Base-by-base conservation (phyloP, 2,113 vertebrate species). In the Centropus bengalensis region DNA sequence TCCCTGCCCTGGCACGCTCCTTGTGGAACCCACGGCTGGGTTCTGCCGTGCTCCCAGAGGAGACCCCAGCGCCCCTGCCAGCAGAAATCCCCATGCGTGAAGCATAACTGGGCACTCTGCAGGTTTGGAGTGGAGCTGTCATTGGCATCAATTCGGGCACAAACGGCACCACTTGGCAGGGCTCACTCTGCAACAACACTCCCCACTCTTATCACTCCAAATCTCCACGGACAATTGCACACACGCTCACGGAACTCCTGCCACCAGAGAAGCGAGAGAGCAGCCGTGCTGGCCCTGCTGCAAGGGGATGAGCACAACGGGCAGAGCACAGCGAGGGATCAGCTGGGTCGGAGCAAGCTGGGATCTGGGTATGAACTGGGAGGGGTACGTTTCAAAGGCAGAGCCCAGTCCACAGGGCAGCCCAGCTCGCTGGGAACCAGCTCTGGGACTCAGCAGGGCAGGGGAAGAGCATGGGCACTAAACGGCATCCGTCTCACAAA, bases 261-360 rank as follows among this genome's bases (percentile, higher is more conserved):
- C 60, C 3, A 0, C 27, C 23, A 8, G 21, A 64, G 55, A 23
- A 52, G 2, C 0, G 27, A 8, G 23, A 27, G 36, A 3, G 49
- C 62, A 6, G 60, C 66, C 26, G 2, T 13, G n/a, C 56, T 3
- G 10, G 52, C 56, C 56, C 64, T 23, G 38, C 78, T 11, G 45
- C 54, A 2, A 24, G 6, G 33, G 67, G 19, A 55, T 3, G 5
- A 49, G 68, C 51, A 71, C 5, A 7, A 18, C 2, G 21, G 47
- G 13, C 67, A 14, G 38, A 6, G 90, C 30, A 30, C 59, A 10
- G 79, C 2, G 1, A 32, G 42, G 67, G 17, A 45, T 15, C 32
- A 13, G 86, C 28, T 27, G 52, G 4, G 4, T 9, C 28, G 10
- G 33, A 22, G 36, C 18, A 2, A 0, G 17, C 60, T 33, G 45